Base-by-base conservation (phyloP, 2,797 vertebrate genomes). In the Pterois miles region DNA sequence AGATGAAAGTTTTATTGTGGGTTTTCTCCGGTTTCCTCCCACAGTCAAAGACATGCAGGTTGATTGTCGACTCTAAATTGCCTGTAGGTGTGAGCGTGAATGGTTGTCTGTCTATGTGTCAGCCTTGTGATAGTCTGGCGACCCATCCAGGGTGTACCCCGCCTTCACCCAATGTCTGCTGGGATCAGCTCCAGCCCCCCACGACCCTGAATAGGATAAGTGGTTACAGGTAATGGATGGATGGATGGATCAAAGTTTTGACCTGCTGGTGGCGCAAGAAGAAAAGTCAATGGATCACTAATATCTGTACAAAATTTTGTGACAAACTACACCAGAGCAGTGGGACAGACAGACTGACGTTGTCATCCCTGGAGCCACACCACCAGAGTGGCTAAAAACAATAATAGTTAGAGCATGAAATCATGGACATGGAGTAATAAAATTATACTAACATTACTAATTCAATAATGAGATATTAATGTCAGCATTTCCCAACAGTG, bases 391-490 rank as follows among this genome's bases (percentile, higher is more conserved):
- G 22, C 56, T 46, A 18, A 54, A 71, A 74, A 22, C 12, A 48
- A 50, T 11, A 40, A 50, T 31, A 58, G 53, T 73, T 34, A 57
- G 13, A 52, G 57, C 31, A 46, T 48, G 38, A 78, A 65, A 69
- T 67, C 38, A 43, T 58, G 10, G 23, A 11, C 40, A 43, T 0
- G 0, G 31, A 43, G 8, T 50, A 13, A 69, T 71, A 53, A 64
- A 71, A 77, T 18, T 2, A 65, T 23, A 34, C 46, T 66, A 36
- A 43, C n/a, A 59, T 70, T 25, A 71, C n/a, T 50, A 59, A 48
- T 67, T 80, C 4, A 64, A 22, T 60, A 38, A 58, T 53, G n/a
- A 81, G 16, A 84, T 65, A 54, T 76, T 60, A n/a, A 48, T 43
- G 27, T 74, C 5, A 52, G 10, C 1, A 43, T 43, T 43, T 43